Base-by-base conservation (phyloP, 92 coral and sea anemone species). In the Epizoanthus rinbou region DNA sequence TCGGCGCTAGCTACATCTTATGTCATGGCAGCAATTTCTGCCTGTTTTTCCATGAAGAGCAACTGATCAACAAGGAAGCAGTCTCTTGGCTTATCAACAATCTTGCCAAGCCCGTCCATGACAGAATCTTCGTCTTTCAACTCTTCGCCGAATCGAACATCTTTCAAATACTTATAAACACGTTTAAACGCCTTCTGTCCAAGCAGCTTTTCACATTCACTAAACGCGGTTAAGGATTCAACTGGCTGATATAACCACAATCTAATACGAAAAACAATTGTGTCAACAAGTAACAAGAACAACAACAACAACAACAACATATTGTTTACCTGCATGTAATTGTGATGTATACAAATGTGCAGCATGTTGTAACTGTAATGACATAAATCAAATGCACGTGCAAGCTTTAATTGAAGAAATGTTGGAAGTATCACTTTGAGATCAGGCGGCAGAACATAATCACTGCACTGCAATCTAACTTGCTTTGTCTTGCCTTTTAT, bases 11-110 rank as follows among this genome's bases (percentile, higher is more conserved):
- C 31, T 4, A 22, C 21, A 10, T 37, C 7, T 65, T 81, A 64
- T 80, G 90, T 92, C 95, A 92, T 92, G 24, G 95, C 91, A 43
- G 93, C 91, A 63, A 95, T 95, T 76, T 95, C 98, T 23, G 92
- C 98, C 72, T 95, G 98, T 91, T 93, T 95, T 52, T 95, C 98
- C 96, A 95, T 91, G 64, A 95, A 95, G 33, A 95, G 87, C 15
- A 95, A 74, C 58, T 95, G 98, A 82, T 95, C 98, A 31, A 95
- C 98, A 3, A 95, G 81, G 56, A 95, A 95, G 82, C 98, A 95
- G 89, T 95, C 98, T 37, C 94, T 79, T 0, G 98, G 95, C 41
- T 91, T 91, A 57, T 81, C 91, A 0, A 95, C 98, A 56, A 95
- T 88, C 67, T 88, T 95, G 5, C 90, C 83, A 59, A 95, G 90